These are phyloP conservation scores for Corythornis vintsioides DNA, from an alignment of 2,113 vertebrate species.

Conservation along the genomic window DNA sequence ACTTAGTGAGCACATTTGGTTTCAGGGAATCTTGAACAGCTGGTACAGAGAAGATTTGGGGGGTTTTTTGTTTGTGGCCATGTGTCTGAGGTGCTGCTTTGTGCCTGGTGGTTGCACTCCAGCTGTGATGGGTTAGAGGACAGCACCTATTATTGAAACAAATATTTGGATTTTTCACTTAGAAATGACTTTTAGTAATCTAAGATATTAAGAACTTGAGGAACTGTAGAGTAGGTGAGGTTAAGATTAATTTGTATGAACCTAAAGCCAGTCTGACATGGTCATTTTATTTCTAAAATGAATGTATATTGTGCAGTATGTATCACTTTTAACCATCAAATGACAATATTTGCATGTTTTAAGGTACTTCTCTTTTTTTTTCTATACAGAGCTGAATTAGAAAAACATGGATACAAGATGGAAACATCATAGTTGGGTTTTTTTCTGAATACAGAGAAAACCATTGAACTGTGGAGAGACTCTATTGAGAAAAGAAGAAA, in stretches of 20 bases:
- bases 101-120: background rate
- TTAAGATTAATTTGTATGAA: background rate
- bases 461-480: constrained; percentile 62
- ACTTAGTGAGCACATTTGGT: background rate
- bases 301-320: background rate
- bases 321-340: background rate
- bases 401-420: constrained; percentile 99
- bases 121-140: background rate
- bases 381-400: constrained; percentile 90
- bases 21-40: background rate
- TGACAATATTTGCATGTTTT: background rate
- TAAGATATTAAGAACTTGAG: background rate
- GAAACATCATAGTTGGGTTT: constrained; percentile 88
- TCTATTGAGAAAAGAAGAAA: constrained; percentile 10
- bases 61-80: background rate
- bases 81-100: background rate
- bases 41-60: background rate
- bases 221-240: background rate
- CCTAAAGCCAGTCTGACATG: background rate
- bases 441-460: constrained; percentile 32
- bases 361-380: constrained; percentile 37
- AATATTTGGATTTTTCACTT: background rate
- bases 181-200: background rate
- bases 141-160: background rate
- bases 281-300: background rate